Evolutionary conservation across 2,888 invertebrate genomes (phyloP).

Genomic region (Steromphala cineraria): DNA sequence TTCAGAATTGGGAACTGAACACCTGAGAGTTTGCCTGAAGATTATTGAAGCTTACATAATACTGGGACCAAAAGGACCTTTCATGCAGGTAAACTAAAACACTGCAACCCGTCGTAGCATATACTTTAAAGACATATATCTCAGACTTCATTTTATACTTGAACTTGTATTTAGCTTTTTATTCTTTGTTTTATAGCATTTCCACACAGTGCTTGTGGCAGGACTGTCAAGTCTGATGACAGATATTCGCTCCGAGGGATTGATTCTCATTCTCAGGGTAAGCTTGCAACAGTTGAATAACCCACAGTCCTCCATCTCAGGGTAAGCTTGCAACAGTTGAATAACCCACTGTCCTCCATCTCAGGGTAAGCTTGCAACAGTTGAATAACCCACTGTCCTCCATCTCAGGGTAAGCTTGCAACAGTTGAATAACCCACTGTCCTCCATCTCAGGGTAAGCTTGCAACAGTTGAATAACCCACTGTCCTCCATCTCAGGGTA

Average conservation of each 20-base stretch:
- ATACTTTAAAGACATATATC: too few species aligned
- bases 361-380: constrained; percentile 77
- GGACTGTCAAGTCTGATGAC: constrained; percentile 84
- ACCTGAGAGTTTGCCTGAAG: constrained; percentile 85
- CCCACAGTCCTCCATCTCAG: too few species aligned
- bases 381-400: constrained; percentile 76
- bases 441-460: constrained; percentile 80
- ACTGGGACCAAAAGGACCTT: constrained; percentile 84
- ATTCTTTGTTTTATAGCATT: constrained; percentile 76
- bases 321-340: not conserved
- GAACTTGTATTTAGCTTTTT: not conserved
- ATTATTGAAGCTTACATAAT: constrained; percentile 89
- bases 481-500: constrained; percentile 83
- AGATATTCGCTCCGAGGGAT: constrained; percentile 86
- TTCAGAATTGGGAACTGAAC: constrained; percentile 88
- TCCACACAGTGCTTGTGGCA: constrained; percentile 83
- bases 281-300: not conserved
- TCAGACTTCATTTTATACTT: too few species aligned
- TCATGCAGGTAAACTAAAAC: constrained; percentile 77
- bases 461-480: not conserved
- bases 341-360: constrained; percentile 82
- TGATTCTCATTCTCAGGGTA: constrained; percentile 83
- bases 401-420: constrained; percentile 79
- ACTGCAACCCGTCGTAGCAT: too few species aligned
- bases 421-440: constrained; percentile 63